phyloP scores from a whole-genome alignment of 2,797 vertebrate species.

The Gymnothorax javanicus region DNA sequence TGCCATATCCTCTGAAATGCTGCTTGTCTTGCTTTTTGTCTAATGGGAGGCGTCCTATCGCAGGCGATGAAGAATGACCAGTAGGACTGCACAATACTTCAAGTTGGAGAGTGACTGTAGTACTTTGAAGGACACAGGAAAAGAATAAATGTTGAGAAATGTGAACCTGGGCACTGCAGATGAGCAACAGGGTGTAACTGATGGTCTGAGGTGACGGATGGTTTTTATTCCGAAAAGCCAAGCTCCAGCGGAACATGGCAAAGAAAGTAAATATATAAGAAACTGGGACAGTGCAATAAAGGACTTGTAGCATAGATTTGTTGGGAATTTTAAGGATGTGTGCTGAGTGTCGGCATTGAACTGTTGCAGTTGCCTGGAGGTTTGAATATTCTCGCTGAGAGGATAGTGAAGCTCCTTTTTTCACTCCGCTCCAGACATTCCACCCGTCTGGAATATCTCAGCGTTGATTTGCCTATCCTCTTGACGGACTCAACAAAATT shows the following conservation, averaged over 20 bases:
- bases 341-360: not conserved
- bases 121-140: not conserved
- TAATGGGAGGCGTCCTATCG: not conserved
- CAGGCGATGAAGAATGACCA: not conserved
- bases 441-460: constrained; percentile 27
- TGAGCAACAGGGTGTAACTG: not conserved
- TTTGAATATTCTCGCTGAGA: not conserved
- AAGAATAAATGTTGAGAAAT: not conserved
- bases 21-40: not conserved
- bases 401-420: not conserved
- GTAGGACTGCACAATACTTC: not conserved
- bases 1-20: not conserved
- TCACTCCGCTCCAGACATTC: constrained; percentile 4
- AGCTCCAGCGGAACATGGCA: not conserved
- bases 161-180: not conserved
- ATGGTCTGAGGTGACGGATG: not conserved
- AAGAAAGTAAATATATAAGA: not conserved
- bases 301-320: not conserved
- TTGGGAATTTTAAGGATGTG: not conserved
- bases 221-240: not conserved
- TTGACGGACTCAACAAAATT: constrained; percentile 20
- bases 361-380: not conserved
- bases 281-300: not conserved
- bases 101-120: not conserved
- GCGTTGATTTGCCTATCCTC: constrained; percentile 9